These are phyloP conservation scores for Caenorhabditis parvicauda DNA, from an alignment of 2,888 invertebrate genomes.

Conservation along the genomic window DNA sequence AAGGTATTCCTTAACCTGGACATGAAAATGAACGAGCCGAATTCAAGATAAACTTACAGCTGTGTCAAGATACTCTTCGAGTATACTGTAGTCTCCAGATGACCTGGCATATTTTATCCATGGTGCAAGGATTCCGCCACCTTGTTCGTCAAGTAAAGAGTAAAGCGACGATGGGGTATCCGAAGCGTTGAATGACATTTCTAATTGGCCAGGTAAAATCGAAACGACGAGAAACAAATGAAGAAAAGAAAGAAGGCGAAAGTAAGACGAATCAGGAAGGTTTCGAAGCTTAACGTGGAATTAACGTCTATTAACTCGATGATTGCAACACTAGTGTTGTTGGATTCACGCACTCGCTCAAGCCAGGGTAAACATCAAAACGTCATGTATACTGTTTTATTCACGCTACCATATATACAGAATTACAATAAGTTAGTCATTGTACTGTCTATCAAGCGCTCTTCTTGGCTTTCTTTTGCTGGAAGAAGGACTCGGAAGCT, in stretches of 20 bases:
- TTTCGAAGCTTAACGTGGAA: no score
- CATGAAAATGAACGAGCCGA: not conserved
- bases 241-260: not conserved
- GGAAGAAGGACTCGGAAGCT: no score
- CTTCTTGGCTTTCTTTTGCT: no score
- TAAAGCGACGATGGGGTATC: slow-evolving; percentile 41
- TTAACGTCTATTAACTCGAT: no score
- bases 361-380: no score
- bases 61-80: slow-evolving; percentile 48
- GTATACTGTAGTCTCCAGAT: slow-evolving; percentile 47
- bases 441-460: no score
- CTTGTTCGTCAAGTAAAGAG: slow-evolving; percentile 51
- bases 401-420: no score
- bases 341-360: no score
- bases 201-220: not conserved
- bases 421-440: no score
- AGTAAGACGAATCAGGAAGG: not conserved
- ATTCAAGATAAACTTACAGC: slow-evolving; percentile 68
- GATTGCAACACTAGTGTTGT: no score
- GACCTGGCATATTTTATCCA: slow-evolving; percentile 50
- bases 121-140: slow-evolving; percentile 47
- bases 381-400: no score
- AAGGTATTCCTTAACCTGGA: slow-evolving; percentile 79
- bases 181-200: slow-evolving; percentile 45
- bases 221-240: not conserved